Base-by-base conservation (phyloP, 2,888 invertebrate genomes). In the Euzetes globulus region DNA sequence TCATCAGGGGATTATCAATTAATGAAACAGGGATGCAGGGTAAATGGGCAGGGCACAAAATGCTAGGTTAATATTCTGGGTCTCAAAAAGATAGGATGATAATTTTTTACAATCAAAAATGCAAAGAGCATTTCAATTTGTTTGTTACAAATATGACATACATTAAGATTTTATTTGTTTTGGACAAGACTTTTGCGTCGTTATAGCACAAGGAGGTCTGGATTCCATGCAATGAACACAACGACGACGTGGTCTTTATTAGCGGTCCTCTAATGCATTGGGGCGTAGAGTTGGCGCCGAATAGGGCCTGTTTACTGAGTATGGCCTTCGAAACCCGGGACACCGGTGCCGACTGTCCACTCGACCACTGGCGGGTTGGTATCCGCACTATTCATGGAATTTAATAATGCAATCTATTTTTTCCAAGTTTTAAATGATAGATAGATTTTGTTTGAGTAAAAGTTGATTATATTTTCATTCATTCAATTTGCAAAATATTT, bases 171-270 rank as follows among this genome's bases (percentile, higher is more conserved):
- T 78, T 78, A 76, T 78, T 78, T 25, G 82, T 82, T 75, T 80
- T 79, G 73, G 81, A 80, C 74, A 82, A 79, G 72, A 81, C 80
- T 70, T 76, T 78, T 19, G 80, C 80, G 29, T 82, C 81, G 50
- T 74, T 76, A 25, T 75, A 77, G 73, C 76, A 75, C 19, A 78
- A 70, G 52, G 71, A 52, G 45, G 29, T 68, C 41, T 63, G 77
- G 47, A 73, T 50, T 17, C 76, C 76, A 72, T 75, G 75, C 63
- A 75, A 27, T 27, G 75, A 73, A 58, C 75, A 75, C 11, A 55
- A 58, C 15, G 75, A 60, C 0, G 75, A 52, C 5, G 72, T 58
- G 7, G 73, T 73, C 25, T 65, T 60, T 9, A 73, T 73, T n/a
- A 73, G 47, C 17, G 73, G 37, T 37, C 73, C 73, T 5, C 41